phyloP scores from a whole-genome alignment of 2,113 vertebrate genomes.

The Lamprotornis superbus region DNA sequence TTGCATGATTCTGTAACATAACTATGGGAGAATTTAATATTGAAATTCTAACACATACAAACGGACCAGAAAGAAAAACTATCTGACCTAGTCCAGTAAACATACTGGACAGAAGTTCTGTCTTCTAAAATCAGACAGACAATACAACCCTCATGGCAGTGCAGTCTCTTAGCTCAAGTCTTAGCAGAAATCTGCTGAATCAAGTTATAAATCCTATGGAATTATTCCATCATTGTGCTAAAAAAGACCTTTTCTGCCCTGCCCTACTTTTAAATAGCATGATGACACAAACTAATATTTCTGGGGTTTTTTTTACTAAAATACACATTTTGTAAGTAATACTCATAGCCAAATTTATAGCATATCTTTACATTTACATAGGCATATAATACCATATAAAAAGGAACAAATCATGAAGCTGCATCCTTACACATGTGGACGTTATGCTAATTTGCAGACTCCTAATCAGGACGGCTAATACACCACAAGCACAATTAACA shows the following conservation, averaged over 20 bases:
- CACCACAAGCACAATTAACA: slow-evolving; percentile 50
- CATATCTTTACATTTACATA: neutral
- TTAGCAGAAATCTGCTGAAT: slow-evolving; percentile 15
- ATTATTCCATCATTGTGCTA: slow-evolving; percentile 49
- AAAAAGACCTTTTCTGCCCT: slow-evolving; percentile 24
- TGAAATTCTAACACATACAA: neutral
- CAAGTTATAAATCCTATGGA: slow-evolving; percentile 26
- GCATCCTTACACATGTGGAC: neutral
- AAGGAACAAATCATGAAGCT: neutral
- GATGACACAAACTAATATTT: neutral
- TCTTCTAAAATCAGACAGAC: slow-evolving; percentile 56
- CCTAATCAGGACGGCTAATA: slow-evolving; percentile 53
- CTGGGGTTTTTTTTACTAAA: neutral
- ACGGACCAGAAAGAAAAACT: slow-evolving; percentile 17
- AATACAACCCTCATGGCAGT: neutral
- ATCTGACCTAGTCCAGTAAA: slow-evolving; percentile 29
- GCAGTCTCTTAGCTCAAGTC: neutral
- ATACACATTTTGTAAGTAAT: neutral
- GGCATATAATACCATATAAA: neutral
- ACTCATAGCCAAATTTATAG: neutral
- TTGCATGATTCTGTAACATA: neutral
- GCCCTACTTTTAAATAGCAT: slow-evolving; percentile 41
- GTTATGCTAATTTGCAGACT: slow-evolving; percentile 17
- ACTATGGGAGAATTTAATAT: neutral
- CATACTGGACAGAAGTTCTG: neutral